Conservation (phyloP, 1,140 invertebrate genomes). For the Sitobion miscanthi region DNA sequence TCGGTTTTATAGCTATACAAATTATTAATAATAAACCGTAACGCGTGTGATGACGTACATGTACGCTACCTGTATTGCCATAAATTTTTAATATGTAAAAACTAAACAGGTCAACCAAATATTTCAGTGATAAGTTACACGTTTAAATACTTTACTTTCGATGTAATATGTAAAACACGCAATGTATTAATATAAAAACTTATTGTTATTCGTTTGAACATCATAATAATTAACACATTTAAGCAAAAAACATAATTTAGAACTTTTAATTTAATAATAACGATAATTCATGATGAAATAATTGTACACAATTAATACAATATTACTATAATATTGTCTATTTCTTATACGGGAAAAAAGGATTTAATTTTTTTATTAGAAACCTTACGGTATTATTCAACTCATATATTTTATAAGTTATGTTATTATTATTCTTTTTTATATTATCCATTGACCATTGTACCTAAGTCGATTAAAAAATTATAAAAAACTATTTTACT, state of each 20-base stretch:
- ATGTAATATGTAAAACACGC: not conserved
- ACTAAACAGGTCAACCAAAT: not conserved
- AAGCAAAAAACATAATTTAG: too few relatives aligned
- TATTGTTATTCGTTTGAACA: not conserved
- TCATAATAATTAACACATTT: not conserved
- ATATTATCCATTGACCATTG: not conserved
- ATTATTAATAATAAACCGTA: constrained; percentile 19
- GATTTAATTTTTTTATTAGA: not conserved
- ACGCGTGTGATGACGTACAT: not conserved
- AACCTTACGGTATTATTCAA: not conserved
- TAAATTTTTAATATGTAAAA: not conserved
- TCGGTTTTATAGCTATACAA: not conserved
- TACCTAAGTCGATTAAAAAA: not conserved
- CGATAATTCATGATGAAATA: too few relatives aligned
- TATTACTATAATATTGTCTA: too few relatives aligned
- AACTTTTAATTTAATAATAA: too few relatives aligned
- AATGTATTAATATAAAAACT: not conserved
- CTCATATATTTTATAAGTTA: not conserved
- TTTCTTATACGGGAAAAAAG: too few relatives aligned
- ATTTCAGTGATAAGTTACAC: not conserved
- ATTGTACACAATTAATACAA: too few relatives aligned
- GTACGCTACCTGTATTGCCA: not conserved
- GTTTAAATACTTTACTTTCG: not conserved
- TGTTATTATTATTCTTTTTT: not conserved
- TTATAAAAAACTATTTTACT: not conserved